Evolutionary conservation across 1,140 invertebrate species (phyloP), one percentile per base, ranked within the genome.

Genomic region (Drosophila asahinai): DNA sequence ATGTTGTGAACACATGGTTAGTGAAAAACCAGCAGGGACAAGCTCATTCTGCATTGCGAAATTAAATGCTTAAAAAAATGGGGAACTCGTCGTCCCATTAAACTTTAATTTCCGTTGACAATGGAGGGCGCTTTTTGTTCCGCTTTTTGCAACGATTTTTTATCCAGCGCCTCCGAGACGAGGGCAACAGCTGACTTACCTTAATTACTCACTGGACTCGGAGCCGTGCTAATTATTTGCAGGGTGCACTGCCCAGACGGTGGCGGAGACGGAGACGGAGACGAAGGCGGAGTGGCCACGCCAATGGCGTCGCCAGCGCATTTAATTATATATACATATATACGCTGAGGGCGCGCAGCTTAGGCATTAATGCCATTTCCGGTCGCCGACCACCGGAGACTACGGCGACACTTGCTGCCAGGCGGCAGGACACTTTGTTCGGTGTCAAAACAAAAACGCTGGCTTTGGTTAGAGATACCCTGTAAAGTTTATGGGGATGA

Each of bases 191-290:
- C 84, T 90, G 74, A 89, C 74, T 84, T 89, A 90, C 84, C 84
- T 89, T 89, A 90, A 89, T 89, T 90, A 87, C 83, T 83, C 80
- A 73, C 77, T 58, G 81, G 51, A 83, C 65, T 83, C 59, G 73
- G 38, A 72, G 84, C 70, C 70, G 83, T 70, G 84, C 84, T 89
- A 90, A 89, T 89, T 89, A 89, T 89, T 89, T 89, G 74, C 81
- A 68, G 55, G 72, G 62, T 74, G 71, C 77, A 81, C 48, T 77
- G 65, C 8, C 51, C 47, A 66, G 55, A 66, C 54, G 47, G 8
- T 43, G 52, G 42, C 17, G 40, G 8, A 49, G 52, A 36, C 17
- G 54, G 11, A 49, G 52, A 36, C n/a, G 47, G 8, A 49, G 52
- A 36, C 17, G 54, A 8, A 49, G 52, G 33, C n/a, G 22, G 17